These are phyloP conservation scores for Chrysina gloriosa DNA, from an alignment of 2,888 invertebrate genomes.

Conservation along the genomic window DNA sequence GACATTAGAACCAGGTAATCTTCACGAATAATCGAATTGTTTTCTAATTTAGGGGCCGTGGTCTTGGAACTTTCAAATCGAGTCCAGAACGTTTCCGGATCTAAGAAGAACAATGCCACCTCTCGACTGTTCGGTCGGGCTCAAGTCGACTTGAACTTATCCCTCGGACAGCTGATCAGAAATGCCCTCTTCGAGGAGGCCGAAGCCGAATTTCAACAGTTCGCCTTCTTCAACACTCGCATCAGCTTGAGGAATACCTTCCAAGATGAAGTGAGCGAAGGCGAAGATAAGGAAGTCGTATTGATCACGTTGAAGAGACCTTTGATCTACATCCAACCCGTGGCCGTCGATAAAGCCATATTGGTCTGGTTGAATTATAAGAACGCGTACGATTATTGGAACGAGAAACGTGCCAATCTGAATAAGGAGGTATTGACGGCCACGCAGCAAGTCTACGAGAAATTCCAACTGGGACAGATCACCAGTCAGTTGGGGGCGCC, in stretches of 20 bases:
- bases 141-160: constrained; percentile 93
- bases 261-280: constrained; percentile 86
- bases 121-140: constrained; percentile 83
- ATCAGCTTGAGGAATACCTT: constrained; percentile 72
- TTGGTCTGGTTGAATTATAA: constrained; percentile 99
- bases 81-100: constrained; percentile 83
- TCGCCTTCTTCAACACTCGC: constrained; percentile 97
- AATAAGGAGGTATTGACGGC: constrained; percentile 88
- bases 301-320: constrained; percentile 93
- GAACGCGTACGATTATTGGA: constrained; percentile 99
- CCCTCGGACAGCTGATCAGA: constrained; percentile 92
- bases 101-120: constrained; percentile 70
- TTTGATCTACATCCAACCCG: constrained; percentile 94
- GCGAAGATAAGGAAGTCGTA: constrained; percentile 87
- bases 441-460: constrained; percentile 80
- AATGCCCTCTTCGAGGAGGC: constrained; percentile 98
- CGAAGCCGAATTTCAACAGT: constrained; percentile 96
- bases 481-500: constrained; percentile 81
- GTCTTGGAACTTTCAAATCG: constrained; percentile 94
- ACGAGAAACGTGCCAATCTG: constrained; percentile 91
- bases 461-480: constrained; percentile 82
- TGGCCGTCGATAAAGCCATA: constrained; percentile 98
- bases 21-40: background rate
- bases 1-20: no score
- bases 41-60: constrained; percentile 72